These are phyloP conservation scores for Tinamus guttatus DNA, from an alignment of 2,113 vertebrate genomes.

Conservation along the genomic window DNA sequence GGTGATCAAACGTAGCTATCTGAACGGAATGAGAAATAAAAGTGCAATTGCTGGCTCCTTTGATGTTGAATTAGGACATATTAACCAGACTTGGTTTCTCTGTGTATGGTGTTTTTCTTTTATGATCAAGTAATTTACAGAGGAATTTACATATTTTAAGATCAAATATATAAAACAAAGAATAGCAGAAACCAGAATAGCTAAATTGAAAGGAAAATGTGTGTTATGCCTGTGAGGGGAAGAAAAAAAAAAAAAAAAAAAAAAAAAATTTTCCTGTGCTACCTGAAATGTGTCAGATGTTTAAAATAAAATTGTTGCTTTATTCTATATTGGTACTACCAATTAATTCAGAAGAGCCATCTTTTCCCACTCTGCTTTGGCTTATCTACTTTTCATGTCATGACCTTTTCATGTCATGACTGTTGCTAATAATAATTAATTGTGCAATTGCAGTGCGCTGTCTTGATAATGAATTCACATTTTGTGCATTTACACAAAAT, in stretches of 20 bases:
- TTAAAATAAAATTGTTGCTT: neutral
- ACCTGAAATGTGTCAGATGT: neutral
- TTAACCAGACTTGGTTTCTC: neutral
- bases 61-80: neutral
- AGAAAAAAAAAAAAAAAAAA: too few species aligned
- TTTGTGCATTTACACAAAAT: neutral
- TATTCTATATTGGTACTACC: neutral
- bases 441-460: slow-evolving; percentile 86
- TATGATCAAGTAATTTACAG: neutral
- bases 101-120: neutral
- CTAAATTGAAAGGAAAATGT: neutral
- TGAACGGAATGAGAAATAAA: neutral
- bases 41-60: neutral
- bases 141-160: neutral
- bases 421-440: slow-evolving; percentile 5
- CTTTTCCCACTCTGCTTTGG: slow-evolving; percentile 7
- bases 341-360: neutral
- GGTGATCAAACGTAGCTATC: neutral
- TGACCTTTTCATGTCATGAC: slow-evolving; percentile 26
- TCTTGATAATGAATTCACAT: slow-evolving; percentile 60
- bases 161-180: neutral
- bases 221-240: neutral
- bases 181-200: neutral
- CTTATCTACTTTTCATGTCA: slow-evolving; percentile 45
- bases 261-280: neutral